A percentile compares a stretch with the other conserved stretches of the same genome.
Evolutionary conservation across 2,888 invertebrate genomes (phyloP).

Genomic region (Polyommatus iphigenia): DNA sequence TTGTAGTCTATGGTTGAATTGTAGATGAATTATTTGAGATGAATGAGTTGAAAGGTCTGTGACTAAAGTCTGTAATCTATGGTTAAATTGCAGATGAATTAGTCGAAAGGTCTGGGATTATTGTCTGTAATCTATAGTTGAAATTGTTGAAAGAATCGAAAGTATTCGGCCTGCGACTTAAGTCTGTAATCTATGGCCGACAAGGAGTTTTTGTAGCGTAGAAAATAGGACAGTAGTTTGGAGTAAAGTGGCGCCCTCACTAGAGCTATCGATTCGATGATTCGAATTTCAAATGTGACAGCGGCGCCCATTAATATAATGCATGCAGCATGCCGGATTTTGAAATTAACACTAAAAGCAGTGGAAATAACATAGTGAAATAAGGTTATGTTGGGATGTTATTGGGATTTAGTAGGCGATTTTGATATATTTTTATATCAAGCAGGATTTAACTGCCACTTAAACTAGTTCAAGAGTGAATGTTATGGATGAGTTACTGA

Average conservation of each 20-base stretch:
- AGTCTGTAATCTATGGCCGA: constrained; percentile 1
- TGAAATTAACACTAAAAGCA: constrained; percentile 11
- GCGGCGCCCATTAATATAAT: not conserved
- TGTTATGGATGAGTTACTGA: not conserved
- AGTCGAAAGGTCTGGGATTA: not conserved
- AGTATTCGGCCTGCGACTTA: not conserved
- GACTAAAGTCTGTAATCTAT: not conserved
- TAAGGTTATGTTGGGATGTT: not conserved
- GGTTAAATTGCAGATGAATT: not conserved
- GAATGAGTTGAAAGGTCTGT: not conserved
- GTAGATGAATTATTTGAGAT: not conserved
- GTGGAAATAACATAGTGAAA: not conserved
- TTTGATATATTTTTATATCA: constrained; percentile 8
- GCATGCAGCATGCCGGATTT: constrained; percentile 4
- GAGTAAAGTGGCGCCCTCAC: constrained; percentile 11
- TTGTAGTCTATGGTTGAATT: not conserved
- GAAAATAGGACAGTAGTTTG: not conserved
- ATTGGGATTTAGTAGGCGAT: not conserved
- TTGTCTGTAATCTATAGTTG: not conserved
- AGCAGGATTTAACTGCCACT: not conserved
- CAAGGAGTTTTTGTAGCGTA: constrained; percentile 8
- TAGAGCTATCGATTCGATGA: not conserved
- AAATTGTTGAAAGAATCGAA: not conserved
- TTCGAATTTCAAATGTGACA: not conserved
- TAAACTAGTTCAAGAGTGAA: not conserved